Evolutionary conservation across 2,113 vertebrate genomes (phyloP).

Genomic region (Neomonachus schauinslandi): DNA sequence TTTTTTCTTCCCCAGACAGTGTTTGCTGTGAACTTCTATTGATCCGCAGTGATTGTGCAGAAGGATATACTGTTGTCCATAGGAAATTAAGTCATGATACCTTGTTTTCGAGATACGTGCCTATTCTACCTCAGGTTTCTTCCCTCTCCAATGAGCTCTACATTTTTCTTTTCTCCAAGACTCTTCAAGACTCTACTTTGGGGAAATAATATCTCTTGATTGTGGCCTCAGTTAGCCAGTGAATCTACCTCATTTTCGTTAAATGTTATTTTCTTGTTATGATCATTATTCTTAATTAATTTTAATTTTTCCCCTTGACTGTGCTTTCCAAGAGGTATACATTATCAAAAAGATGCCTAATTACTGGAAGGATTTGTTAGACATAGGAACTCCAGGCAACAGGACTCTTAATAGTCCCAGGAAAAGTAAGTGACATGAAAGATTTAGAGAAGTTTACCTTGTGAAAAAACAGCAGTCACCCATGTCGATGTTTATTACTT

Average conservation of each 20-base stretch:
- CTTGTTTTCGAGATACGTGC: not conserved
- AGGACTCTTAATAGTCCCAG: not conserved
- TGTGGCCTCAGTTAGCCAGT: not conserved
- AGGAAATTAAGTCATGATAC: not conserved
- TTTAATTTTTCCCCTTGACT: not conserved
- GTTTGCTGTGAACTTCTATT: conserved; percentile 63
- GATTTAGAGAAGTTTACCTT: not conserved
- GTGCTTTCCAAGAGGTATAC: not conserved
- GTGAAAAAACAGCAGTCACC: not conserved
- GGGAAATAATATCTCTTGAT: not conserved
- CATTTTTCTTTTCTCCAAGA: not conserved
- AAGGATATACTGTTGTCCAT: not conserved
- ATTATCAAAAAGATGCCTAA: not conserved
- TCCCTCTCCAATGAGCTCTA: not conserved
- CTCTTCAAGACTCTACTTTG: not conserved
- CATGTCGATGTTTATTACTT: not conserved
- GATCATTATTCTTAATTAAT: conserved; percentile 6
- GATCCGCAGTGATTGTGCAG: conserved; percentile 30
- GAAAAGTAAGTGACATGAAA: not conserved
- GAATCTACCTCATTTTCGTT: not conserved
- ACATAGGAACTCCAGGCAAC: not conserved
- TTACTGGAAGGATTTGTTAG: not conserved
- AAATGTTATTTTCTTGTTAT: not conserved
- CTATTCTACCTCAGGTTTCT: not conserved
- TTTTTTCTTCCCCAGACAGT: conserved; percentile 49